Evolutionary conservation across 2,797 vertebrate species (phyloP).

Genomic region (Muraenolepis orangiensis): DNA sequence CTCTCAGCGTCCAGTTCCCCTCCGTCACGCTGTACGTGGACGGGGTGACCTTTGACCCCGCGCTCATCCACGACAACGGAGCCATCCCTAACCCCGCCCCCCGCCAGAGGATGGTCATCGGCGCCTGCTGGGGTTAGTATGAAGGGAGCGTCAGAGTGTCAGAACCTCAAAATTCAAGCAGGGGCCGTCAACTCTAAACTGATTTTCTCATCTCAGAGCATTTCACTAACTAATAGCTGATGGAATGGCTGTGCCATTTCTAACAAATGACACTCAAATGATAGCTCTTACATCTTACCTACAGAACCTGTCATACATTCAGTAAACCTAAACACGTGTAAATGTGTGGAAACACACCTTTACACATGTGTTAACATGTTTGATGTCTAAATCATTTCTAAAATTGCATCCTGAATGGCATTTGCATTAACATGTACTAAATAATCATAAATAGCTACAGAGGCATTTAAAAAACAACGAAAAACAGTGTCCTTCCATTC

Average conservation of each 20-base stretch:
- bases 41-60: slow-evolving; percentile 94
- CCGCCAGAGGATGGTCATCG: slow-evolving; percentile 86
- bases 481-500: neutral
- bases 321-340: neutral
- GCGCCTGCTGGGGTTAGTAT: slow-evolving; percentile 87
- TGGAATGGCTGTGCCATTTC: no score
- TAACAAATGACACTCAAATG: no score
- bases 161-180: neutral
- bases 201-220: neutral
- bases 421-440: neutral
- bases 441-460: neutral
- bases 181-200: neutral
- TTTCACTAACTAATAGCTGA: neutral
- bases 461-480: neutral
- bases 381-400: neutral
- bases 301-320: no score
- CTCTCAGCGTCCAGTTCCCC: slow-evolving; percentile 94
- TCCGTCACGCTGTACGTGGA: slow-evolving; percentile 93
- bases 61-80: slow-evolving; percentile 95
- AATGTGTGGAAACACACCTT: no score
- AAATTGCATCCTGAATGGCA: no score
- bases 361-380: no score
- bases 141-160: slow-evolving; percentile 17
- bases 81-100: slow-evolving; percentile 86
- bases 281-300: no score